phyloP scores from a whole-genome alignment of 2,797 vertebrate genomes.

The Ceryle rudis region DNA sequence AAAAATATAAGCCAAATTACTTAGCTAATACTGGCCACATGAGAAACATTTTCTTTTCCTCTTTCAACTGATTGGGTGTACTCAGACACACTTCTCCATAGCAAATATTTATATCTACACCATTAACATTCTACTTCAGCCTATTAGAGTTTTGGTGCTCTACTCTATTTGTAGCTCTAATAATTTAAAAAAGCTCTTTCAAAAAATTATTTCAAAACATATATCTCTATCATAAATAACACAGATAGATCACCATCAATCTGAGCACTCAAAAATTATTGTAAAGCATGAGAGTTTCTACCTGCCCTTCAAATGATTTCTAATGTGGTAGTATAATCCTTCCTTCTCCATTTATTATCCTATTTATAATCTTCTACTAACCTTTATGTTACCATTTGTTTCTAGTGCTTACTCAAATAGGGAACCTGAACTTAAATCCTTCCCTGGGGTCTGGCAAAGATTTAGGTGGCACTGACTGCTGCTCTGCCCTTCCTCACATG shows the following conservation, averaged over 20 bases:
- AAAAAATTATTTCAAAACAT: slow-evolving; percentile 54
- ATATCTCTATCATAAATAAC: slow-evolving; percentile 55
- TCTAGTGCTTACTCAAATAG: slow-evolving; percentile 59
- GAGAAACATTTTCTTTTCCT: slow-evolving; percentile 37
- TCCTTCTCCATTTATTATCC: slow-evolving; percentile 61
- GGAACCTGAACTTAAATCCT: slow-evolving; percentile 66
- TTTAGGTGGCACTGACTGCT: slow-evolving; percentile 69
- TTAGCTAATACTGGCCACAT: slow-evolving; percentile 20
- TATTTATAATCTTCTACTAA: slow-evolving; percentile 65
- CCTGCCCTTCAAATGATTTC: slow-evolving; percentile 68
- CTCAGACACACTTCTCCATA: neutral
- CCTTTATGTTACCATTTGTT: slow-evolving; percentile 67
- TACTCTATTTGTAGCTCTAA: slow-evolving; percentile 11
- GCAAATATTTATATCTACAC: slow-evolving; percentile 49
- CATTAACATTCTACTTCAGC: slow-evolving; percentile 51
- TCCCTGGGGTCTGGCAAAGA: slow-evolving; percentile 72
- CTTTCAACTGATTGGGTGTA: neutral
- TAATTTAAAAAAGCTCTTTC: slow-evolving; percentile 37
- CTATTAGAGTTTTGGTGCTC: slow-evolving; percentile 38
- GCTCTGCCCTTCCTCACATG: slow-evolving; percentile 68
- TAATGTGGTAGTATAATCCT: slow-evolving; percentile 63
- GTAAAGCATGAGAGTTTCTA: slow-evolving; percentile 64
- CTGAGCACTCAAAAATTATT: slow-evolving; percentile 62
- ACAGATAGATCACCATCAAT: slow-evolving; percentile 58
- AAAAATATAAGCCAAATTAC: slow-evolving; percentile 48